These are phyloP conservation scores for Trachythela sp. DNA, from an alignment of 64 coral and sea anemone species.

Conservation along the genomic window DNA sequence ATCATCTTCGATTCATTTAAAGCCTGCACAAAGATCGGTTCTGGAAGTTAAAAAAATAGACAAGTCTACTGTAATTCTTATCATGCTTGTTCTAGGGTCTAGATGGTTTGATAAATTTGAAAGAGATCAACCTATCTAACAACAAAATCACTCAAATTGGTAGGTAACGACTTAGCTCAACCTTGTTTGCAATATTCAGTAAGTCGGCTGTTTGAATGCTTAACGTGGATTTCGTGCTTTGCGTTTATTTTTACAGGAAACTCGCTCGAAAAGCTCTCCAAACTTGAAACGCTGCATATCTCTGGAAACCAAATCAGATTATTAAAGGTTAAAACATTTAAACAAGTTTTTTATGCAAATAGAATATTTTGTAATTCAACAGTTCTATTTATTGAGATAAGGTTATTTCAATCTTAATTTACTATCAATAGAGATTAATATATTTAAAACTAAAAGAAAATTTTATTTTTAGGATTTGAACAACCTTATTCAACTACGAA, in stretches of 20 bases:
- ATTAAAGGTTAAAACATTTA: constrained; percentile 62
- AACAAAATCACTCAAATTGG: constrained; percentile 81
- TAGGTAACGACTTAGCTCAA: neutral
- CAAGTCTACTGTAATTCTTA: too few relatives aligned
- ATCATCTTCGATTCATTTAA: too few relatives aligned
- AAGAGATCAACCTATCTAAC: constrained; percentile 71
- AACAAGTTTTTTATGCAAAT: too few relatives aligned
- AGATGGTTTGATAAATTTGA: constrained; percentile 20
- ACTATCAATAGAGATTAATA: neutral
- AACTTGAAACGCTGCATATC: constrained; percentile 69
- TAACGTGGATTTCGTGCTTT: too few relatives aligned
- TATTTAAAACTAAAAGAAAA: neutral
- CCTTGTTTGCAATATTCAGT: neutral
- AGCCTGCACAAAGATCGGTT: too few relatives aligned
- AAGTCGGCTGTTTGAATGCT: neutral
- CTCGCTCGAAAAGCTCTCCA: constrained; percentile 54
- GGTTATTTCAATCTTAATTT: neutral
- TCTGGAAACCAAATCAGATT: constrained; percentile 76
- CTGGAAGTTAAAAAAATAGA: too few relatives aligned
- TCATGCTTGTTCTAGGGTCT: neutral
- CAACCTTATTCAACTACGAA: constrained; percentile 57
- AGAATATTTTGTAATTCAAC: too few relatives aligned
- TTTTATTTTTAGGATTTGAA: constrained; percentile 67
- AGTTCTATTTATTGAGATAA: too few relatives aligned
- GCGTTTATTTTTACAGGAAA: constrained; percentile 50